phyloP scores from a whole-genome alignment of 1,140 invertebrate species.

The Nebria ingens region DNA sequence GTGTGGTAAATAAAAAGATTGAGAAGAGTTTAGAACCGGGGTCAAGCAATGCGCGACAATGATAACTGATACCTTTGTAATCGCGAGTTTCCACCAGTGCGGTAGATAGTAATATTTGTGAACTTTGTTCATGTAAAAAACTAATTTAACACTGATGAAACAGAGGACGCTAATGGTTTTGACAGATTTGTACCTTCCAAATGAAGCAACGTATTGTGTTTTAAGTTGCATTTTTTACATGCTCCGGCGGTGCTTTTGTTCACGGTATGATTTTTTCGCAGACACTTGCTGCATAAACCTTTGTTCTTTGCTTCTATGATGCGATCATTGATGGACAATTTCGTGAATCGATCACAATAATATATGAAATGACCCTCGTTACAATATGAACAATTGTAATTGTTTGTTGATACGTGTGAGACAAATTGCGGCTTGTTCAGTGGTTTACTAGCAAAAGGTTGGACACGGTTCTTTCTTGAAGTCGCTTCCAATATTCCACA shows the following conservation, averaged over 20 bases:
- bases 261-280: slow-evolving; percentile 17
- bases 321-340: slow-evolving; percentile 14
- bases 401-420: slow-evolving; percentile 4
- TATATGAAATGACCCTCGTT: slow-evolving; percentile 16
- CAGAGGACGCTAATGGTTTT: too few relatives aligned
- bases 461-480: background rate
- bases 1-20: too few relatives aligned
- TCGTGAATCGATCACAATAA: slow-evolving; percentile 22
- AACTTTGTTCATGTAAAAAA: too few relatives aligned
- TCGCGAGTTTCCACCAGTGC: too few relatives aligned
- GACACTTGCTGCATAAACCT: slow-evolving; percentile 24
- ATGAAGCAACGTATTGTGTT: slow-evolving; percentile 19
- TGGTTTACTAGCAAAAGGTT: background rate
- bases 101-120: too few relatives aligned
- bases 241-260: slow-evolving; percentile 16
- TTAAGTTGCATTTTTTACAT: slow-evolving; percentile 19
- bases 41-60: too few relatives aligned
- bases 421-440: slow-evolving; percentile 12
- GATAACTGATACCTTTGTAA: too few relatives aligned
- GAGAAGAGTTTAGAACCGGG: too few relatives aligned
- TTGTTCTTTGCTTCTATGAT: slow-evolving; percentile 18
- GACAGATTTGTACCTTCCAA: too few relatives aligned
- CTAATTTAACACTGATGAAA: too few relatives aligned
- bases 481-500: slow-evolving; percentile 23
- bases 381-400: slow-evolving; percentile 16